Conservation (phyloP, 2,888 invertebrate genomes). For the Lasioglossum marginatum region DNA sequence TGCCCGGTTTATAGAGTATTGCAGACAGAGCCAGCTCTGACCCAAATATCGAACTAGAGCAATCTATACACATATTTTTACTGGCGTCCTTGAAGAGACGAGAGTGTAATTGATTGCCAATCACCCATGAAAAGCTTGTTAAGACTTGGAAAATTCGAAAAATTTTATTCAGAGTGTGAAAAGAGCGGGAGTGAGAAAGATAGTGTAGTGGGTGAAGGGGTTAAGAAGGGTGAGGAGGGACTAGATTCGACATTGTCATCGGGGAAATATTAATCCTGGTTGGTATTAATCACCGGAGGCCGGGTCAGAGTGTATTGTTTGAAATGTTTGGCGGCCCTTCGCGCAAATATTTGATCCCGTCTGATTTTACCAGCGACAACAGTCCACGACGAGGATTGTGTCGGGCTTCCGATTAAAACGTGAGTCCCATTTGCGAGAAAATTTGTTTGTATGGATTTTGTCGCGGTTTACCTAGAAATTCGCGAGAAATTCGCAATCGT, state of each 20-base stretch:
- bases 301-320: constrained; percentile 18
- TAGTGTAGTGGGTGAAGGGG: neutral
- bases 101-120: neutral
- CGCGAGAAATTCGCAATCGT: no score
- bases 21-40: neutral
- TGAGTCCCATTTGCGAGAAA: neutral
- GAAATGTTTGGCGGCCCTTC: constrained; percentile 29
- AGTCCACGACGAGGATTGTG: neutral
- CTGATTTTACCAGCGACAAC: constrained; percentile 24
- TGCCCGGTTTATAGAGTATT: neutral
- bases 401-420: neutral
- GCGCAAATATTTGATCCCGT: constrained; percentile 31
- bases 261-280: constrained; percentile 38
- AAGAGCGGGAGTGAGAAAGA: neutral
- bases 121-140: neutral
- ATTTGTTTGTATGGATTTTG: neutral
- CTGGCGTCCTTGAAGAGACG: neutral
- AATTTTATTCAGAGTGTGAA: neutral
- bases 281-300: constrained; percentile 45
- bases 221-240: neutral
- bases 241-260: constrained; percentile 33
- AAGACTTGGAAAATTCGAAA: neutral
- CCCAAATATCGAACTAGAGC: neutral
- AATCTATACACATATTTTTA: neutral
- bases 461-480: neutral